Evolutionary conservation across 2,888 invertebrate species (phyloP).

Genomic region (Caprella mutica): DNA sequence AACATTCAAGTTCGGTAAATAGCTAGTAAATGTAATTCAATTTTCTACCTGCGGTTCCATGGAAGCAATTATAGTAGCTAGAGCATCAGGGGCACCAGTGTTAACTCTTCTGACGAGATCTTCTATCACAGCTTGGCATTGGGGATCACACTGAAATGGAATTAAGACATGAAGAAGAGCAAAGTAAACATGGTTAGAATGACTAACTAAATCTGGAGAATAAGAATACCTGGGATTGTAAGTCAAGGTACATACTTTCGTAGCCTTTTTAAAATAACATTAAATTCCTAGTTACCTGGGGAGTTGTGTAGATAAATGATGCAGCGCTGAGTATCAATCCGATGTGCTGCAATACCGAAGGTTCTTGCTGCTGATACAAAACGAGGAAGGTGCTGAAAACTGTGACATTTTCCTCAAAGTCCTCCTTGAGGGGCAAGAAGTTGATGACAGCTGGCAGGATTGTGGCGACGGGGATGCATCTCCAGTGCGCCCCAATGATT

Average conservation of each 20-base stretch:
- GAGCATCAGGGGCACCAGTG: not conserved
- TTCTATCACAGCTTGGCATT: constrained; percentile 5
- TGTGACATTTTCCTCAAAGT: constrained; percentile 59
- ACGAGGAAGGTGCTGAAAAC: constrained; percentile 54
- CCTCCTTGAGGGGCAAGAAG: constrained; percentile 59
- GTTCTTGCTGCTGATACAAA: constrained; percentile 52
- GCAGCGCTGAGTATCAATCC: constrained; percentile 48
- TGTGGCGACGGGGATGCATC: constrained; percentile 56
- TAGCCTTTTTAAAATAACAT: too few relatives aligned
- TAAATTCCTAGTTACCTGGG: constrained; percentile 43
- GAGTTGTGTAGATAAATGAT: constrained; percentile 48
- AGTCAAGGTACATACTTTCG: too few relatives aligned
- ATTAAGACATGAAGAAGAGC: too few relatives aligned
- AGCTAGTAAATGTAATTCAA: too few relatives aligned
- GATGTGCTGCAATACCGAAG: constrained; percentile 47
- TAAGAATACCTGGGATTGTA: too few relatives aligned
- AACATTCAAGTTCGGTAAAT: too few relatives aligned
- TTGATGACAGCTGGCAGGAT: constrained; percentile 60
- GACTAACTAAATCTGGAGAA: too few relatives aligned
- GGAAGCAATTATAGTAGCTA: not conserved
- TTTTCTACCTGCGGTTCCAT: too few relatives aligned
- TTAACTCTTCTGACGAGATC: not conserved
- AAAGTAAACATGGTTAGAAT: too few relatives aligned
- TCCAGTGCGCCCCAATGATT: constrained; percentile 54
- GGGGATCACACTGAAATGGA: not conserved